These are phyloP conservation scores for Cydia pomonella DNA, from an alignment of 1,140 invertebrate species.

Conservation along the genomic window DNA sequence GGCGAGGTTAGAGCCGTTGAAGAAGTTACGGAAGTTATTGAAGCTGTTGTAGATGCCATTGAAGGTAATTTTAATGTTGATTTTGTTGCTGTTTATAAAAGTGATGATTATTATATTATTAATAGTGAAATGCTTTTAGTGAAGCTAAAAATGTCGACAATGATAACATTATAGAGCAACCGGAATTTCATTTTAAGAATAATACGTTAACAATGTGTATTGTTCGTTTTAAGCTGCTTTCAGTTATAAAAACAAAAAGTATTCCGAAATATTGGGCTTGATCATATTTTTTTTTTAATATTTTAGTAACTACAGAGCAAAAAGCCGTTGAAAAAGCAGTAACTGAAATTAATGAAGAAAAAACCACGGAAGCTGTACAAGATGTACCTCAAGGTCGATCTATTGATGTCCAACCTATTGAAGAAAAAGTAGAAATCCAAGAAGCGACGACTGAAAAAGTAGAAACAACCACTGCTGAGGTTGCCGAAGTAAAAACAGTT, in stretches of 20 bases:
- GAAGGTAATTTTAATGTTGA: neutral
- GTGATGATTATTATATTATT: too few relatives aligned
- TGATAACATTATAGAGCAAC: too few relatives aligned
- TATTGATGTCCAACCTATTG: neutral
- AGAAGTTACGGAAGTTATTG: slow-evolving; percentile 20
- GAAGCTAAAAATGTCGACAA: too few relatives aligned
- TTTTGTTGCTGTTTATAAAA: neutral
- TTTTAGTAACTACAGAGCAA: slow-evolving; percentile 4
- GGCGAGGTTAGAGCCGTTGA: slow-evolving; percentile 24
- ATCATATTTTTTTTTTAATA: neutral
- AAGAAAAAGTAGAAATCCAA: slow-evolving; percentile 28
- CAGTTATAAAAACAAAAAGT: neutral
- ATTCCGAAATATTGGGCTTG: neutral
- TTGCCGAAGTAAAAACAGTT: slow-evolving; percentile 35
- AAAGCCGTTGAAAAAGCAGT: slow-evolving; percentile 7
- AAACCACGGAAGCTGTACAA: slow-evolving; percentile 16
- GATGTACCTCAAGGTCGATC: slow-evolving; percentile 8
- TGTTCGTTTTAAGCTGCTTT: neutral
- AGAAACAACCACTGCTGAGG: slow-evolving; percentile 35
- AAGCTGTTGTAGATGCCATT: neutral
- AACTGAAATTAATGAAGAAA: slow-evolving; percentile 32
- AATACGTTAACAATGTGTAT: too few relatives aligned
- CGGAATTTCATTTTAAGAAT: too few relatives aligned
- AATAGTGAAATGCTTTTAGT: too few relatives aligned
- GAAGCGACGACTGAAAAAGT: slow-evolving; percentile 31